Evolutionary conservation across 2,113 vertebrate genomes (phyloP).

Genomic region (Crotalus horridus): DNA sequence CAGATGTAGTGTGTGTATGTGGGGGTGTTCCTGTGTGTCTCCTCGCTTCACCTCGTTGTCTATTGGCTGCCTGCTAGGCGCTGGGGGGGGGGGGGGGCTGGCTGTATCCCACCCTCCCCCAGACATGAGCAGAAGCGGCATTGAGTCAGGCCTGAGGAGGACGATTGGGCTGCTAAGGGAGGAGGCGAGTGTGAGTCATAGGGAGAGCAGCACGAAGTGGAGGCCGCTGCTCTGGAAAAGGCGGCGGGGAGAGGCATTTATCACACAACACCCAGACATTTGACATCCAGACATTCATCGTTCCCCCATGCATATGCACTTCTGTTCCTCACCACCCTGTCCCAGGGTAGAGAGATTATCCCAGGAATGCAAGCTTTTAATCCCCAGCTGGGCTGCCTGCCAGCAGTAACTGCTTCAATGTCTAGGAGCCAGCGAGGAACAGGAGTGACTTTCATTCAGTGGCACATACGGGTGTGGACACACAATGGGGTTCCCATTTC

Average conservation of each 20-base stretch:
- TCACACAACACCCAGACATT: background rate
- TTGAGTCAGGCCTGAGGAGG: slow-evolving; percentile 60
- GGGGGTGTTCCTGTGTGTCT: slow-evolving; percentile 47
- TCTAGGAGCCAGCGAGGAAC: background rate
- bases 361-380: slow-evolving; percentile 22
- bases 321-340: background rate
- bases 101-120: slow-evolving; percentile 32
- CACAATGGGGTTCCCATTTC: background rate
- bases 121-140: slow-evolving; percentile 20
- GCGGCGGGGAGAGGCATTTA: background rate
- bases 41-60: slow-evolving; percentile 52
- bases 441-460: background rate
- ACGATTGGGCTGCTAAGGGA: slow-evolving; percentile 34
- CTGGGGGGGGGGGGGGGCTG: slow-evolving; percentile 42
- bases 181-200: background rate
- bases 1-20: slow-evolving; percentile 22
- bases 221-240: background rate
- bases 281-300: background rate
- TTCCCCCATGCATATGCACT: background rate
- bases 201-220: background rate
- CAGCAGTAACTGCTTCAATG: background rate
- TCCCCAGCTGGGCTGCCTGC: slow-evolving; percentile 2
- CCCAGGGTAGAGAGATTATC: background rate
- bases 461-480: background rate
- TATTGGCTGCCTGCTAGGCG: slow-evolving; percentile 40